Base-by-base conservation (phyloP, 2,113 vertebrate species). In the Panurus biarmicus region DNA sequence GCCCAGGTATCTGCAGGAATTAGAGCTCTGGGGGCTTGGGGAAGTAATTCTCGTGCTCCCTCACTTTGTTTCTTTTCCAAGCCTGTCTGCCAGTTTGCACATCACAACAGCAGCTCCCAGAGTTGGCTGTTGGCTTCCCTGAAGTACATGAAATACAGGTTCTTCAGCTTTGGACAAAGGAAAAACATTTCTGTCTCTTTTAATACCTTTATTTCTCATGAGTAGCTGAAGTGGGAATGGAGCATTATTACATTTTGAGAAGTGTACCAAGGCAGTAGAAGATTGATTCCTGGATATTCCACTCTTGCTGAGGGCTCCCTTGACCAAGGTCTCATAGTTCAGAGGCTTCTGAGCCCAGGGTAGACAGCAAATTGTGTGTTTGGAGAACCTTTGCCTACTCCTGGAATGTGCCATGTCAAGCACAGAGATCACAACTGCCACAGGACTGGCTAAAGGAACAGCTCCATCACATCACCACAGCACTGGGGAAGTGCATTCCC, bases 321-420 rank as follows among this genome's bases (percentile, higher is more conserved):
- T 82, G 25, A 54, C 15, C 25, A 44, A 57, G 21, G 14, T 45
- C 13, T 81, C 21, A 7, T 9, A 40, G 17, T 45, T 9, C 0
- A 0, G 47, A 60, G 45, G 33, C 29, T n/a, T 57, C 36, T 47
- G 42, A 78, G 40, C 31, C 23, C 1, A 1, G n/a, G n/a, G 28
- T 48, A 92, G 57, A 48, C 19, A 33, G 29, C 19, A 87, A 69
- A 73, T 62, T 24, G 45, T 36, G 8, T 35, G 24, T 85, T 58
- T 48, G 65, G 33, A 83, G 26, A 66, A 66, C 25, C 1, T 36
- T 51, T 80, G 33, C 10, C 3, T 4, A 22, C 5, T 53, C 56
- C 31, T 28, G 56, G 35, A 69, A 73, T 1, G 12, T 57, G 23
- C 12, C 54, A 72, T 0, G 0, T 6, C 7, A 6, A 50, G 60